Evolutionary conservation across 2,888 invertebrate species (phyloP).

Genomic region (Nemurella pictetii): DNA sequence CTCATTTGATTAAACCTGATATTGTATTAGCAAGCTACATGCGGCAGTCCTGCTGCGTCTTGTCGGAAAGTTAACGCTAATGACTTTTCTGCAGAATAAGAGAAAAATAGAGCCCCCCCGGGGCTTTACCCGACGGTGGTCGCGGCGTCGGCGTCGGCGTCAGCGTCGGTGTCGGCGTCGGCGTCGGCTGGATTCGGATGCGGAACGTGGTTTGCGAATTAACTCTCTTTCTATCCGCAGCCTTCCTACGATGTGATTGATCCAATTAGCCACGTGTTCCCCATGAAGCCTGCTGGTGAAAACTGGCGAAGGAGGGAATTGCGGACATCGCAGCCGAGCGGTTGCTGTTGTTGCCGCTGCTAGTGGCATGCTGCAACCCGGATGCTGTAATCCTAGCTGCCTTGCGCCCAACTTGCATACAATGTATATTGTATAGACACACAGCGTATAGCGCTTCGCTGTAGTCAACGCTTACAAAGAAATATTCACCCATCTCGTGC

Average conservation of each 20-base stretch:
- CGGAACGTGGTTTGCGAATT: conserved; percentile 19
- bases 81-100: conserved; percentile 29
- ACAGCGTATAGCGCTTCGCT: no score
- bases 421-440: no score
- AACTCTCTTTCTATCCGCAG: conserved; percentile 2
- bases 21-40: not conserved
- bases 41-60: not conserved
- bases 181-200: conserved; percentile 3
- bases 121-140: not conserved
- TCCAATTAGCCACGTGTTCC: not conserved
- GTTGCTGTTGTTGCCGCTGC: no score
- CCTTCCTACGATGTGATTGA: conserved; percentile 17
- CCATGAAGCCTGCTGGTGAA: no score
- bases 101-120: conserved; percentile 26
- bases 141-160: not conserved
- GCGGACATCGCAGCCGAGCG: no score
- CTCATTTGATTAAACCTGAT: not conserved
- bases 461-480: no score
- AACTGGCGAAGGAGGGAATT: no score
- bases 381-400: no score
- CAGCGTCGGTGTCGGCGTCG: not conserved
- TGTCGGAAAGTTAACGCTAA: conserved; percentile 15
- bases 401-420: no score
- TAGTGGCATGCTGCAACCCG: no score
- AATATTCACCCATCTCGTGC: no score